Evolutionary conservation across 2,797 vertebrate species (phyloP).

Genomic region (Crypturellus tataupa): DNA sequence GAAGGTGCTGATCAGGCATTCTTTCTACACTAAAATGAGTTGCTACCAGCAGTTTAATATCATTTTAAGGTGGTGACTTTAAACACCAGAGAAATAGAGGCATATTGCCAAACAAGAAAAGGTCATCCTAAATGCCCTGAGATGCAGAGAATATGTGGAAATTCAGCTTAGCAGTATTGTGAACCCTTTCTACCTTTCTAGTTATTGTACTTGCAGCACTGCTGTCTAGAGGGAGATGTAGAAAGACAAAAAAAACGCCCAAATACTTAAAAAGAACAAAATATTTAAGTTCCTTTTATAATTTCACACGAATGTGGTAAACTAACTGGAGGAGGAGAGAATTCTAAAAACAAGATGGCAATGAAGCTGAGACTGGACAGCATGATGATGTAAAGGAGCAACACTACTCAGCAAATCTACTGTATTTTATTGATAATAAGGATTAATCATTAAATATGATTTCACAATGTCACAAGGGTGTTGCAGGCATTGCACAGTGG

Average conservation of each 20-base stretch:
- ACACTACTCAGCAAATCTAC: not conserved
- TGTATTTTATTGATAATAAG: not conserved
- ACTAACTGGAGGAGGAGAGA: not conserved
- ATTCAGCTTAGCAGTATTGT: accelerated
- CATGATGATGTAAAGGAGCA: not conserved
- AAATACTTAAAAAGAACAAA: not conserved
- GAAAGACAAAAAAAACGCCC: not conserved
- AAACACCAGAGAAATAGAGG: not conserved
- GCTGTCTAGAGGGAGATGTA: not conserved
- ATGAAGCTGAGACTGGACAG: not conserved
- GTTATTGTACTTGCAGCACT: not conserved
- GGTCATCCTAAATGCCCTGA: not conserved
- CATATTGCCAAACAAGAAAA: not conserved
- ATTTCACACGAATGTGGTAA: not conserved
- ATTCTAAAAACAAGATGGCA: not conserved
- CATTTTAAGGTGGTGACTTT: not conserved
- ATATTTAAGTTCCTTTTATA: not conserved
- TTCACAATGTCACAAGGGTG: accelerated
- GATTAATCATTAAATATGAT: not conserved
- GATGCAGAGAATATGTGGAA: not conserved
- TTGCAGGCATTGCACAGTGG: not conserved
- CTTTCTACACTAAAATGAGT: not conserved
- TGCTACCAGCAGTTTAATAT: not conserved
- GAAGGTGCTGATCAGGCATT: not conserved
- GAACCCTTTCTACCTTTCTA: not conserved